Conservation (phyloP, 2,888 invertebrate genomes). For the Acleris laterana region DNA sequence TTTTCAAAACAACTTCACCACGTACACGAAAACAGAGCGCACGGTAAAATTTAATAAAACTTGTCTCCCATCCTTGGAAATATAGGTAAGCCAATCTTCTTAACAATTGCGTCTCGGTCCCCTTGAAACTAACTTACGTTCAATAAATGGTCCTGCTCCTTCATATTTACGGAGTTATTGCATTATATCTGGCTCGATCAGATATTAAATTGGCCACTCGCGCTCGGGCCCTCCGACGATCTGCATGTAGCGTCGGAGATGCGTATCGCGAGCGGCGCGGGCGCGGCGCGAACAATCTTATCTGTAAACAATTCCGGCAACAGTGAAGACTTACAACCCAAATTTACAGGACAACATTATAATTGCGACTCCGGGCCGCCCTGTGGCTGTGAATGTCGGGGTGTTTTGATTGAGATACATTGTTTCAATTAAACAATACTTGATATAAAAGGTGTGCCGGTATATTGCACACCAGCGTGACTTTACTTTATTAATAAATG, state of each 20-base stretch:
- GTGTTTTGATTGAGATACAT: no score
- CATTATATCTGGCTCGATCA: conserved; percentile 73
- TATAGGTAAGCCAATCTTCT: conserved; percentile 58
- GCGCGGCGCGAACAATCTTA: conserved; percentile 44
- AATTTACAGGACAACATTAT: conserved; percentile 37
- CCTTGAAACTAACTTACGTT: conserved; percentile 76
- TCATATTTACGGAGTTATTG: conserved; percentile 77
- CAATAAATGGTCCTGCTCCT: conserved; percentile 63
- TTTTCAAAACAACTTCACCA: neutral
- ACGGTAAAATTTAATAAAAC: conserved; percentile 11
- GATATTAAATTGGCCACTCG: conserved; percentile 72
- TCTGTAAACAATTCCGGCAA: conserved; percentile 49
- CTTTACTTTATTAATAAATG: conserved; percentile 15
- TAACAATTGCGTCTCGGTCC: conserved; percentile 71
- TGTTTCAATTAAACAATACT: no score
- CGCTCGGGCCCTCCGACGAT: conserved; percentile 64
- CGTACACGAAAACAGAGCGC: neutral
- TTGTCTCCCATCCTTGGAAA: conserved; percentile 49
- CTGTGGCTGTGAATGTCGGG: no score
- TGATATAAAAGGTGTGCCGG: no score
- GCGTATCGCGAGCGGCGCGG: conserved; percentile 11
- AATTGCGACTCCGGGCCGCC: no score
- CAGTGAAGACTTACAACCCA: conserved; percentile 44
- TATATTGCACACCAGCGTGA: no score
- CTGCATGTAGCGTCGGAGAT: conserved; percentile 43